Evolutionary conservation across 2,113 vertebrate species (phyloP).

Genomic region (Dipodomys merriami): DNA sequence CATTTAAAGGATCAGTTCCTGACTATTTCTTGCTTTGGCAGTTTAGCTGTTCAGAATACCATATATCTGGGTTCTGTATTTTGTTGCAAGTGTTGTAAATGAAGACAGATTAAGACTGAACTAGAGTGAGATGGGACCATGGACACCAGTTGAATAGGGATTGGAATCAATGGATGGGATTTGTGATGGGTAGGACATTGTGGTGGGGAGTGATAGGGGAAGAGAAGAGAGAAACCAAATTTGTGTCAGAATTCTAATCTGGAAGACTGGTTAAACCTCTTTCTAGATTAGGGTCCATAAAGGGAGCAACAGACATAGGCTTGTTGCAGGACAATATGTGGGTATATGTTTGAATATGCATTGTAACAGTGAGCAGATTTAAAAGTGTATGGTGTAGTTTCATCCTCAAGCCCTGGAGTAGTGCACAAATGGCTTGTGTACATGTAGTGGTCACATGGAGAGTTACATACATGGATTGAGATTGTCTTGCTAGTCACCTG

Average conservation of each 20-base stretch:
- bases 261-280: constrained; percentile 22
- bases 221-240: background rate
- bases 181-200: background rate
- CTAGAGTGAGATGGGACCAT: background rate
- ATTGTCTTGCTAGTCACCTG: background rate
- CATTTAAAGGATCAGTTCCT: constrained; percentile 1
- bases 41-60: background rate
- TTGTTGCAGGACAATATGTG: background rate
- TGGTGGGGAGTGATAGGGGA: too few relatives aligned
- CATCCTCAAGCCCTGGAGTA: background rate
- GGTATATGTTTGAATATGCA: background rate
- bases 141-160: background rate
- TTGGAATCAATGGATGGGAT: background rate
- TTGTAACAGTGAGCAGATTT: background rate
- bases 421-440: background rate
- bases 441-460: background rate
- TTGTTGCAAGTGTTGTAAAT: background rate
- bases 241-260: constrained; percentile 25
- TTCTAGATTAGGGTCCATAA: constrained; percentile 1
- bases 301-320: background rate
- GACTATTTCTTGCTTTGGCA: constrained; percentile 29
- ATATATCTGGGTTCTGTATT: background rate
- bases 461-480: background rate
- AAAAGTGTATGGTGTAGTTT: background rate
- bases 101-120: constrained; percentile 13